phyloP scores from a whole-genome alignment of 2,113 vertebrate genomes.

The Herpetotheres cachinnans region DNA sequence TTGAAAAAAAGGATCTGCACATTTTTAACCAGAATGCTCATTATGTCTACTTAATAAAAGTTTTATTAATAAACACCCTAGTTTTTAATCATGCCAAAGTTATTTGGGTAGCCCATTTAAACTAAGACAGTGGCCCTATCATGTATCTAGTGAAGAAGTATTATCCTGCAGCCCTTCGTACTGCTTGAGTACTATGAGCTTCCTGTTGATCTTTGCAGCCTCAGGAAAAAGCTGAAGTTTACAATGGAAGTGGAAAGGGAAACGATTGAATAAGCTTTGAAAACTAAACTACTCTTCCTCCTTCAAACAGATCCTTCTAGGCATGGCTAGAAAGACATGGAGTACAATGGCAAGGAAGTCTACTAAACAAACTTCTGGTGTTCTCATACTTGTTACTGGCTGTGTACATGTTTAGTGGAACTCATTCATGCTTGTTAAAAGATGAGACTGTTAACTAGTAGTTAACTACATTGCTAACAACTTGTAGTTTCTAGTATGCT shows the following conservation, averaged over 20 bases:
- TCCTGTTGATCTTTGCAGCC: slow-evolving; percentile 2
- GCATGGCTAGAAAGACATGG: background rate
- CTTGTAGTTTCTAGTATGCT: background rate
- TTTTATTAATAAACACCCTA: background rate
- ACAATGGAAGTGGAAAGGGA: slow-evolving; percentile 34
- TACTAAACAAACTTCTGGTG: slow-evolving; percentile 10
- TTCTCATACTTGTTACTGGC: background rate
- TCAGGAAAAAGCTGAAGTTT: slow-evolving; percentile 25
- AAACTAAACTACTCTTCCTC: slow-evolving; percentile 5
- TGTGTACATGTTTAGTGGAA: background rate
- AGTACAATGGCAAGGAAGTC: slow-evolving; percentile 42
- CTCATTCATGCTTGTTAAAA: background rate
- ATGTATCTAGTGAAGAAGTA: background rate
- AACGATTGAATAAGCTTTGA: slow-evolving; percentile 47
- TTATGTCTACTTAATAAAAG: background rate
- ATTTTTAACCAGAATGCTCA: background rate
- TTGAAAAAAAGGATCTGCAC: background rate
- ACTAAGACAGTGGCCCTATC: background rate
- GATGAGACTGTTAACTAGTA: background rate
- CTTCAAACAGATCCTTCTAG: slow-evolving; percentile 13
- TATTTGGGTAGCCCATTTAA: background rate
- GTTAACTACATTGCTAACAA: background rate
- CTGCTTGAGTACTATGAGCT: background rate
- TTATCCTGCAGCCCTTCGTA: background rate
- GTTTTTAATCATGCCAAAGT: background rate